phyloP scores from a whole-genome alignment of 2,797 vertebrate genomes.

The Onychomys torridus region DNA sequence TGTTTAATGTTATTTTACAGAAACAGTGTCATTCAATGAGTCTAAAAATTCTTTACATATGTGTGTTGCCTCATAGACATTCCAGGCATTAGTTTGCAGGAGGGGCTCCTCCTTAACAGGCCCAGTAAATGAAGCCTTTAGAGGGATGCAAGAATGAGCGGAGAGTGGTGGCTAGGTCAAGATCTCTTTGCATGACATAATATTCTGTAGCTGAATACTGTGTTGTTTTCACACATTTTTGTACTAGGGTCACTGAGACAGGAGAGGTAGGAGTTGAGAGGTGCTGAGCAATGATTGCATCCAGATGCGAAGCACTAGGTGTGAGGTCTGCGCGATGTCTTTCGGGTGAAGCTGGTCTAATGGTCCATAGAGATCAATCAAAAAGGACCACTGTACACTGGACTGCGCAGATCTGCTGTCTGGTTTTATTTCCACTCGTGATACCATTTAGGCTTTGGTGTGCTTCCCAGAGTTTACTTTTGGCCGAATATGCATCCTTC shows the following conservation, averaged over 20 bases:
- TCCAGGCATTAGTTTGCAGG: neutral
- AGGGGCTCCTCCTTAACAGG: neutral
- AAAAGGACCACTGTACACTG: neutral
- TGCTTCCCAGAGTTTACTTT: neutral
- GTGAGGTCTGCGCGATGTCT: slow-evolving; percentile 11
- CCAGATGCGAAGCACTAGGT: neutral
- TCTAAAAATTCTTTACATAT: neutral
- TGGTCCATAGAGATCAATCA: slow-evolving; percentile 35
- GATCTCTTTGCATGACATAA: neutral
- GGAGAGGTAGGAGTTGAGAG: neutral
- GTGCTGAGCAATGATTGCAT: neutral
- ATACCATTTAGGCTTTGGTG: neutral
- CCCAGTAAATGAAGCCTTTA: neutral
- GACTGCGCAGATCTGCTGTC: neutral
- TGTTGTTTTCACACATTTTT: neutral
- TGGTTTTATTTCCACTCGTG: neutral
- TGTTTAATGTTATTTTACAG: neutral
- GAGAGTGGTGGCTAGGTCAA: neutral
- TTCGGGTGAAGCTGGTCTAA: neutral
- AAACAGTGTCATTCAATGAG: neutral
- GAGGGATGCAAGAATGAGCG: neutral
- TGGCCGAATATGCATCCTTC: neutral
- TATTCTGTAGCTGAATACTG: neutral
- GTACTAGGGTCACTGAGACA: neutral
- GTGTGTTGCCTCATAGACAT: fast-evolving